Base-by-base conservation (phyloP, 2,888 invertebrate genomes). In the Mylabris sibirica region DNA sequence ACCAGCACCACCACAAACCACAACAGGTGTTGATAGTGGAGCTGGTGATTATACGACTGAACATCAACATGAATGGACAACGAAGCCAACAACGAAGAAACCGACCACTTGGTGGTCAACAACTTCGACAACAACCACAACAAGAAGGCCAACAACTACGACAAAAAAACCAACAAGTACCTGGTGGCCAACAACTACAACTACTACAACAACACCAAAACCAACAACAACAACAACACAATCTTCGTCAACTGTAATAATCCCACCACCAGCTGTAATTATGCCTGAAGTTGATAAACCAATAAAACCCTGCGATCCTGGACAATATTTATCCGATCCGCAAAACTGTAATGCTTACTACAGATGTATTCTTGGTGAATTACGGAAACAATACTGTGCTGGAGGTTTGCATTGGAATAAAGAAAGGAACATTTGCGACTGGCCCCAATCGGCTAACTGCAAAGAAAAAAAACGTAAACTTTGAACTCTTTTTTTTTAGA, bases 381-480 rank as follows among this genome's bases (percentile, higher is more conserved):
- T 92, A 80, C 88, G 86, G 38, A 91, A 90, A 73, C 92, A 93
- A 75, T 89, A 89, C 73, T 95, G 95, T 79, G 92, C 94, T 0
- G 91, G 92, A 0, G 94, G 94, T 3, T 83, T 95, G 59, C 94
- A 95, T 81, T 96, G 94, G 94, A 93, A 94, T 75, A 84, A 86
- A 24, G 79, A 86, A 0, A 86, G 87, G 62, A 88, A 88, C 53
- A 87, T 91, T 57, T 95, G 95, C 78, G 95, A 95, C 81, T 95
- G 95, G 95, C 95, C 95, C 0, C 86, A 86, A 59, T 87, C 87
- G 41, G 94, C 93, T 0, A 90, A 91, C 76, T 95, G 95, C 80
- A 85, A 83, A 71, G 76, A 76, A 73, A 75, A 77, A 69, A 76
- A 76, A 74, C 75, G 84, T 84, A 81, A 81, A 79, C 74, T n/a